phyloP scores from a whole-genome alignment of 2,113 vertebrate species.

The Pungitius pungitius region DNA sequence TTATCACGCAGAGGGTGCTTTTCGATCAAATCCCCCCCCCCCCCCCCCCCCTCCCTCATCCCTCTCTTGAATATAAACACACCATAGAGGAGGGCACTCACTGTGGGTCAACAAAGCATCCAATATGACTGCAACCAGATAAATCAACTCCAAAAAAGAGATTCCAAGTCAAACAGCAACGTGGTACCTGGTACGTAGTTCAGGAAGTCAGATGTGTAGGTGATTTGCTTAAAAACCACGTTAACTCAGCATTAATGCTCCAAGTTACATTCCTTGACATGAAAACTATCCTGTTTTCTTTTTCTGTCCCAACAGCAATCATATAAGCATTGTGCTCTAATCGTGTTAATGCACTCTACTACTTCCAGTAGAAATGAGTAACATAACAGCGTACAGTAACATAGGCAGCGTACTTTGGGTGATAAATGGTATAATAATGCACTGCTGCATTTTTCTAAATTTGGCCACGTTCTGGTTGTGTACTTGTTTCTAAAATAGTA shows the following conservation, averaged over 20 bases:
- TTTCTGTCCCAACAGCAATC: too few species aligned
- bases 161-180: neutral
- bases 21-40: constrained; percentile 54
- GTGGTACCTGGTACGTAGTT: neutral
- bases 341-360: too few species aligned
- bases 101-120: constrained; percentile 4
- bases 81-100: constrained; percentile 2
- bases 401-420: too few species aligned
- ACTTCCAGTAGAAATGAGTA: too few species aligned
- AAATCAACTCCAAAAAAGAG: neutral
- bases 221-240: neutral
- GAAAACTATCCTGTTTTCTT: too few species aligned
- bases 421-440: neutral
- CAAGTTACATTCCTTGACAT: too few species aligned
- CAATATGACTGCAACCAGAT: neutral
- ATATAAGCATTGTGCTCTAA: too few species aligned
- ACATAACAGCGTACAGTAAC: too few species aligned
- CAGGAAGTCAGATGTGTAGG: neutral
- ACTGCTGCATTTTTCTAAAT: neutral
- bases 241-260: too few species aligned
- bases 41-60: constrained; percentile 17
- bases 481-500: neutral
- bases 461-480: neutral
- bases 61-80: constrained; percentile 25
- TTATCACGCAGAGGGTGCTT: constrained; percentile 63